Conservation (phyloP, 2,797 vertebrate species). For the Argya squamiceps region DNA sequence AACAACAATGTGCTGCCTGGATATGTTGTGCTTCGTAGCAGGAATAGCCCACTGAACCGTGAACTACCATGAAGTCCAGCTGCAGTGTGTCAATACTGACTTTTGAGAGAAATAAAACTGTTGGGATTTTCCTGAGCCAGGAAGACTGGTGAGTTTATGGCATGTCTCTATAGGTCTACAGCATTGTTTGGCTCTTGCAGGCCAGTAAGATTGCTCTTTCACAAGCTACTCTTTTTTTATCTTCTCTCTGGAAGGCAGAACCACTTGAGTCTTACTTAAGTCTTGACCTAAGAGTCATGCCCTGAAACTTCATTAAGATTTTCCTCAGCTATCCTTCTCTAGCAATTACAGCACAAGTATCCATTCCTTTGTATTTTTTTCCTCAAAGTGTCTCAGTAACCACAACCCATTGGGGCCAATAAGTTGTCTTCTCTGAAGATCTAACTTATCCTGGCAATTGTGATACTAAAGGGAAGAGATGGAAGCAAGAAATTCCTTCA, state of each 20-base stretch:
- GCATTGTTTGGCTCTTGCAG: neutral
- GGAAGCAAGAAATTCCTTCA: neutral
- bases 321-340: neutral
- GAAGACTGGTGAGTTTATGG: neutral
- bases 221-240: neutral
- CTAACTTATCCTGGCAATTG: neutral
- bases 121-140: neutral
- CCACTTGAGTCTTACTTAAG: neutral
- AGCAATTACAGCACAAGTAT: neutral
- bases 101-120: neutral
- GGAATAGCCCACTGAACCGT: slow-evolving; percentile 51
- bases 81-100: neutral
- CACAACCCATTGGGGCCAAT: neutral
- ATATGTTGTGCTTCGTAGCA: slow-evolving; percentile 76
- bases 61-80: neutral
- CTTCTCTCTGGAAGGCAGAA: neutral
- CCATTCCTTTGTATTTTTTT: neutral
- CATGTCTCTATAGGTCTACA: neutral
- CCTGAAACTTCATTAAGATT: neutral
- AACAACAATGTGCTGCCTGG: slow-evolving; percentile 77
- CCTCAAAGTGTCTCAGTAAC: neutral
- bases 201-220: neutral
- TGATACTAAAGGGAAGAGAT: neutral
- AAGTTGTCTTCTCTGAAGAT: neutral
- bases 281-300: neutral